Conservation (phyloP, 2,888 invertebrate species). For the Eristalinus sepulchralis region DNA sequence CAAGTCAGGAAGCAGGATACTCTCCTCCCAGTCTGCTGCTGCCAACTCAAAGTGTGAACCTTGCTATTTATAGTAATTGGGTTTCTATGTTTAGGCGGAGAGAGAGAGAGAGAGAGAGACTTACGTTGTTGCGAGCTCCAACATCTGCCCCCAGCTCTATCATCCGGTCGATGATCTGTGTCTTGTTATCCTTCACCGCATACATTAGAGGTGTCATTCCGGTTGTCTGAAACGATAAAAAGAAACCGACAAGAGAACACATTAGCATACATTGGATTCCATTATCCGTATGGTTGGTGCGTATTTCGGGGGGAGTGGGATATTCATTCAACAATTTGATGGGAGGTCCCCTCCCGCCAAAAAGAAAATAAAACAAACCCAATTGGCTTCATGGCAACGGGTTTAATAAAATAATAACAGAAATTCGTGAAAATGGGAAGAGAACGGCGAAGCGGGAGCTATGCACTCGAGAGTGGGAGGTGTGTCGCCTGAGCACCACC, state of each 20-base stretch:
- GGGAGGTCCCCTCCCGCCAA: background rate
- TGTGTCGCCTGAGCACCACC: slow-evolving; percentile 27
- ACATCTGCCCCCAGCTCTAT: slow-evolving; percentile 96
- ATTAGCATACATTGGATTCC: slow-evolving; percentile 13
- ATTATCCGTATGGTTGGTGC: slow-evolving; percentile 11
- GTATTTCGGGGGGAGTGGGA: too few species aligned
- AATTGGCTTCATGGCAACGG: slow-evolving; percentile 64
- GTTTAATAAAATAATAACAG: slow-evolving; percentile 64
- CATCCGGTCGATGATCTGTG: slow-evolving; percentile 93
- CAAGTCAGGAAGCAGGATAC: slow-evolving; percentile 30
- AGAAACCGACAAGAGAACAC: slow-evolving; percentile 12
- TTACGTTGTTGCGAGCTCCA: slow-evolving; percentile 94
- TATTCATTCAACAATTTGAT: slow-evolving; percentile 69
- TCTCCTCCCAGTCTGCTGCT: slow-evolving; percentile 4
- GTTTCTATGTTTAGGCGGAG: slow-evolving; percentile 52
- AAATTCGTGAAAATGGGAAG: slow-evolving; percentile 13
- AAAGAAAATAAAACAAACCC: slow-evolving; percentile 32
- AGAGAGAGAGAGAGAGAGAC: slow-evolving; percentile 78
- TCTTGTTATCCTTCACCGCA: slow-evolving; percentile 96
- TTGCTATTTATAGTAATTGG: slow-evolving; percentile 50
- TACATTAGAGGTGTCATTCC: slow-evolving; percentile 98
- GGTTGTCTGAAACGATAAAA: slow-evolving; percentile 86
- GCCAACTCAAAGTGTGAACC: slow-evolving; percentile 25
- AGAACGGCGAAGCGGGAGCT: background rate
- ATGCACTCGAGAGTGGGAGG: slow-evolving; percentile 42